A percentile compares a stretch with the other conserved stretches of the same genome.
Conservation (phyloP, 1,140 invertebrate species). For the Steinernema feltiae region DNA sequence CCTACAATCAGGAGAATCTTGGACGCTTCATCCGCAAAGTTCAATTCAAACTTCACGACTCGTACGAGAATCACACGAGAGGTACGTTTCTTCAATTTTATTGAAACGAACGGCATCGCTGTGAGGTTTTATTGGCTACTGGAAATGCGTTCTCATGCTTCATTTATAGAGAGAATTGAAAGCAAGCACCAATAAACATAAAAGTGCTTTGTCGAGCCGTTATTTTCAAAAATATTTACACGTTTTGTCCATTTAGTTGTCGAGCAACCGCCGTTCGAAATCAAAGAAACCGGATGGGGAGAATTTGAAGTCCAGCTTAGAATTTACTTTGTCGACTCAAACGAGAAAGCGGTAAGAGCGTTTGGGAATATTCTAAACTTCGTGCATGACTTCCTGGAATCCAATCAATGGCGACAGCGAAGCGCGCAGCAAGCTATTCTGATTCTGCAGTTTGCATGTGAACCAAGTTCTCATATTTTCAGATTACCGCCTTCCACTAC, state of each 20-base stretch:
- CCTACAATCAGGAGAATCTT: constrained; percentile 68
- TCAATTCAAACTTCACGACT: constrained; percentile 94
- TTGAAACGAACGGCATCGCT: too few relatives aligned
- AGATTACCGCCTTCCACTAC: constrained; percentile 91
- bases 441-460: too few relatives aligned
- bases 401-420: too few relatives aligned
- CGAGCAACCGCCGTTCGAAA: constrained; percentile 88
- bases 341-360: constrained; percentile 84
- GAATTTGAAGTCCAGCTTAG: constrained; percentile 99
- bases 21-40: constrained; percentile 57
- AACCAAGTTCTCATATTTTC: too few relatives aligned
- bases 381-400: too few relatives aligned
- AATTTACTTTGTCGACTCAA: constrained; percentile 93
- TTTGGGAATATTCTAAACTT: too few relatives aligned
- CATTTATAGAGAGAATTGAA: too few relatives aligned
- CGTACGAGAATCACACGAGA: constrained; percentile 87
- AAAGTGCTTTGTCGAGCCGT: constrained; percentile 21
- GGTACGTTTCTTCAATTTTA: too few relatives aligned
- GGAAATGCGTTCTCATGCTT: too few relatives aligned
- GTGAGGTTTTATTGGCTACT: too few relatives aligned
- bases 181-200: too few relatives aligned
- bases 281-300: constrained; percentile 98
- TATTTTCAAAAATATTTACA: constrained; percentile 23
- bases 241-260: constrained; percentile 63
- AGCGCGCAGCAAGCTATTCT: too few relatives aligned